Base-by-base conservation (phyloP, 2,888 invertebrate species). In the Diaprepes abbreviatus region DNA sequence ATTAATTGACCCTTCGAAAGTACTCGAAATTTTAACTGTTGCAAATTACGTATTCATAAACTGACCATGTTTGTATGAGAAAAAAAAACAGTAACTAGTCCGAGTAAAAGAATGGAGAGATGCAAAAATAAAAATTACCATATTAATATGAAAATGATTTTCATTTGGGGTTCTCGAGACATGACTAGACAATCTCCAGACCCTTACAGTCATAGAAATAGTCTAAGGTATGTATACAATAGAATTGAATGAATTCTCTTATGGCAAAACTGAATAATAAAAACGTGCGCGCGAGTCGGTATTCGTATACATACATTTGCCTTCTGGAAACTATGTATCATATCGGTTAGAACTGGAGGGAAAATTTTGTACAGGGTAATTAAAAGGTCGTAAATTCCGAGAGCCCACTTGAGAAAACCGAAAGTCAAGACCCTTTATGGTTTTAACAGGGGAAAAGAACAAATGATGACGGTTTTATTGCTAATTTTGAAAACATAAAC, bases 81-180 rank as follows among this genome's bases (percentile, higher is more conserved):
- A 69, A 58, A 69, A 64, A 69, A 55, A 35, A 17, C 16, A 59
- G 63, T 45, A 68, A 60, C 74, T 65, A 71, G 70, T 65, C 66
- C 63, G 40, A 65, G 50, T 43, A 71, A 59, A 58, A 57, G 60
- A 70, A 70, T 62, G 35, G 54, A 36, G 43, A 43, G 14, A 66
- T 16, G 67, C 67, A 52, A 70, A 66, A 62, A 28, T 52, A 60
- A 31, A 65, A 55, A 77, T 77, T 76, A 72, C 31, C 77, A 77
- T 77, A 77, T 77, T 77, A 77, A 77, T 77, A 76, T 75, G 76
- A 76, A 77, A 77, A 76, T 77, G 74, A 76, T 76, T 77, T 76
- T 64, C 36, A 50, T 38, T 66, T 38, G 57, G 55, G 69, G 64
- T 54, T 16, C 33, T 35, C 16, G 10, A 40, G 40, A 52, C 35